Base-by-base conservation (phyloP, 2,113 vertebrate genomes). In the Spea multiplicata region DNA sequence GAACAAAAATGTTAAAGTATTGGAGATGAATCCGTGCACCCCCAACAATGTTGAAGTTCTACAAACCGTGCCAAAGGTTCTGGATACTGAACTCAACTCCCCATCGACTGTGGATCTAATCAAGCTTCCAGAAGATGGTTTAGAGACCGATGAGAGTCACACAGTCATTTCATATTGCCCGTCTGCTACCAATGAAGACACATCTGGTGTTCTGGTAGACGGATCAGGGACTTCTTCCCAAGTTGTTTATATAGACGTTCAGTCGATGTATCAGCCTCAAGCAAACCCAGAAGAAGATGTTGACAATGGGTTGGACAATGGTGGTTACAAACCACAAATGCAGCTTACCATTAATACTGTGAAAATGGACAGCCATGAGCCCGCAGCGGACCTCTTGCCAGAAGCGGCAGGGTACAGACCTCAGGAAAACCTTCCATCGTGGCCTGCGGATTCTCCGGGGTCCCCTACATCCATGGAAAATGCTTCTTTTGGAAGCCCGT, bases 161-260 rank as follows among this genome's bases (percentile, higher is more conserved):
- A 88, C 69, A 82, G 92, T 80, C 49, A 94, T 86, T 78, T 94
- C 88, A 90, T 93, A 98, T 81, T 97, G 96, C 71, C 95, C 95
- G 55, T 94, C 95, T 2, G 90, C 96, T 81, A 89, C 94, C 4
- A 94, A 96, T 75, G 95, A 97, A 14, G 91, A 96, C 30, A 87
- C 93, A 10, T 87, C 93, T 69, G 92, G 82, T 83, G 81, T 71
- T 13, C 84, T 59, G 3, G 45, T 0, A 0, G 91, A 90, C 44
- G 94, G 94, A 3, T 94, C 93, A 0, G 86, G 86, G 0, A 92
- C 87, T 0, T 91, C 94, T 6, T 86, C 93, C 62, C 95, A 97
- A 57, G 95, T 99, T 76, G 92, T 97, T 49, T 98, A 99, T 86
- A 97, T 96, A 0, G 96, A 96, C 7, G 89, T 99, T 66, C 96